A percentile compares a stretch with the other conserved stretches of the same genome.
phyloP scores from a whole-genome alignment of 1,140 invertebrate genomes.

The Battus philenor region DNA sequence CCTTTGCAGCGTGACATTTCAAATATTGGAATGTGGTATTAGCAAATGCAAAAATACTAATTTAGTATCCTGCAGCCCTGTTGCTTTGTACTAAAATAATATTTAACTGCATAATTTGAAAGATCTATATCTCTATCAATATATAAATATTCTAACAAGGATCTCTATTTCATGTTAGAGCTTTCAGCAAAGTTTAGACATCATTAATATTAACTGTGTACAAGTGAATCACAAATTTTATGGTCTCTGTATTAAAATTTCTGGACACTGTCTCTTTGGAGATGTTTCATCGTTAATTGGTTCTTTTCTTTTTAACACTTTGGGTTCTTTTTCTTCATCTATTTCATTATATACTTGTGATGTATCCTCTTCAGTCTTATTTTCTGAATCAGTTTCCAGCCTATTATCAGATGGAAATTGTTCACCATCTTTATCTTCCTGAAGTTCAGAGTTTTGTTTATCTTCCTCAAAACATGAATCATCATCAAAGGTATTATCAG shows the following conservation, averaged over 20 bases:
- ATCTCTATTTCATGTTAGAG: conserved; percentile 30
- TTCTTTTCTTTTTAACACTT: conserved; percentile 59
- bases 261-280: conserved; percentile 62
- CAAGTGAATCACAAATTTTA: conserved; percentile 8
- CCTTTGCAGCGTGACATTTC: conserved; percentile 30
- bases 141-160: conserved; percentile 18
- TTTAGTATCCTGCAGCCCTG: conserved; percentile 23
- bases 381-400: conserved; percentile 28
- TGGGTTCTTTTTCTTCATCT: conserved; percentile 37
- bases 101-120: conserved; percentile 22
- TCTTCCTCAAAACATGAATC: conserved; percentile 20
- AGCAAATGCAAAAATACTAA: conserved; percentile 15
- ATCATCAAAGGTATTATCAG: conserved; percentile 23
- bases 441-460: conserved; percentile 22
- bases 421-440: conserved; percentile 21
- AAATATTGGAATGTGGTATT: conserved; percentile 54
- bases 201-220: background rate
- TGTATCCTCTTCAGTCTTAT: conserved; percentile 43
- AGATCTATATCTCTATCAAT: conserved; percentile 10
- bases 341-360: conserved; percentile 26
- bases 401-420: conserved; percentile 24
- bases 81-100: conserved; percentile 39
- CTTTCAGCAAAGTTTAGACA: conserved; percentile 29
- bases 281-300: conserved; percentile 47
- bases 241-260: conserved; percentile 43